phyloP scores from a whole-genome alignment of 2,113 vertebrate genomes.

The Corythornis madagascariensis region DNA sequence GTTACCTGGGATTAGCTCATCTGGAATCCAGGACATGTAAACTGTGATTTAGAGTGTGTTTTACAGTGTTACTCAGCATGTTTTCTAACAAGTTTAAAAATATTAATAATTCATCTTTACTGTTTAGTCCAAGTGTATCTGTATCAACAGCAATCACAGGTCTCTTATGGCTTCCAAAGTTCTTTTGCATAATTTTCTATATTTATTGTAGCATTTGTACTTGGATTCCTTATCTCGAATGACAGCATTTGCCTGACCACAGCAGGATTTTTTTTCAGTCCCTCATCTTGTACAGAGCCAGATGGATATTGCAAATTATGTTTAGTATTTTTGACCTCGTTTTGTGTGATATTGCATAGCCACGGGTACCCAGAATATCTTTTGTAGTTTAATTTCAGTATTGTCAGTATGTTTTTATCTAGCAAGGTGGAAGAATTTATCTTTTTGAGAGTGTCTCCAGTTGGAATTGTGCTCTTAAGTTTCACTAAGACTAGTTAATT shows the following conservation, averaged over 20 bases:
- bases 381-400: background rate
- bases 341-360: background rate
- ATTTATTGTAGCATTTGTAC: background rate
- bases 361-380: background rate
- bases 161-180: background rate
- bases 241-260: background rate
- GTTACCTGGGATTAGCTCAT: constrained; percentile 55
- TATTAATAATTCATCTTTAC: constrained; percentile 43
- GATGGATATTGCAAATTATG: background rate
- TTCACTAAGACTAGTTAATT: background rate
- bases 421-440: background rate
- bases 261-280: background rate
- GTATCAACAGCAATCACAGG: constrained; percentile 7
- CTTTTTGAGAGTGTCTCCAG: background rate
- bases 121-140: constrained; percentile 12
- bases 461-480: background rate
- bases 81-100: constrained; percentile 42
- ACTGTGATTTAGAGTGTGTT: constrained; percentile 19
- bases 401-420: background rate
- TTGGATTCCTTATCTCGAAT: background rate
- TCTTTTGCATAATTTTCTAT: background rate
- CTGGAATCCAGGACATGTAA: constrained; percentile 33
- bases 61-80: background rate
- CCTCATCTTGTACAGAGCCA: background rate
- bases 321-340: background rate